Conservation (phyloP, 1,140 invertebrate genomes). For the Bombus confusus region DNA sequence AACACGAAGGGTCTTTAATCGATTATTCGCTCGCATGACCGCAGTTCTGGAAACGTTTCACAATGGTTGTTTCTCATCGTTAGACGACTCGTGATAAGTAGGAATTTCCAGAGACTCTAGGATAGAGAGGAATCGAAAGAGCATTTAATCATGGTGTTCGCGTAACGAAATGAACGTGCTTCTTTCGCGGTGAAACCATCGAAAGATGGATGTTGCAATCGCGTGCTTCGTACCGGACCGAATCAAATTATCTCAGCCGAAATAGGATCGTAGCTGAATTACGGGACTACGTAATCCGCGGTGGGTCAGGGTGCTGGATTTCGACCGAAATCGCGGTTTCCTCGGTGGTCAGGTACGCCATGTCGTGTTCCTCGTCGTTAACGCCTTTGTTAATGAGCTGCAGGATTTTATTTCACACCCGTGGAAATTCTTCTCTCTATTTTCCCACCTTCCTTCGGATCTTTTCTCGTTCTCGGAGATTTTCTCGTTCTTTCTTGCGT, state of each 20-base stretch:
- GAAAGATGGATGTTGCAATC: constrained; percentile 40
- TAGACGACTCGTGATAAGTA: neutral
- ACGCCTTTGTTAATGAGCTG: constrained; percentile 20
- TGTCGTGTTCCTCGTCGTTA: neutral
- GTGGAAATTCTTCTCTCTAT: neutral
- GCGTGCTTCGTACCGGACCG: constrained; percentile 18
- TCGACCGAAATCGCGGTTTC: constrained; percentile 13
- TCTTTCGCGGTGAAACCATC: constrained; percentile 1
- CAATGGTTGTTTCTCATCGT: neutral
- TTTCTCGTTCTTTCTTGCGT: neutral
- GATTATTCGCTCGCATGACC: neutral
- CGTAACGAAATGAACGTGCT: neutral
- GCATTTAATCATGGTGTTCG: constrained; percentile 4
- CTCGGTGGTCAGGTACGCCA: neutral
- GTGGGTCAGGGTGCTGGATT: no score
- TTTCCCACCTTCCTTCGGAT: neutral
- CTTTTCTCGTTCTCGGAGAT: neutral
- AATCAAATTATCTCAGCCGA: constrained; percentile 49
- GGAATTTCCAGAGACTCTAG: neutral
- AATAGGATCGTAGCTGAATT: constrained; percentile 39
- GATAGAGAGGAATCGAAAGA: neutral
- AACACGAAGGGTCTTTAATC: neutral
- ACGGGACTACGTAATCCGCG: constrained; percentile 17
- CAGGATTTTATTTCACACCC: neutral
- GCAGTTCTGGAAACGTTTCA: neutral